Conservation (phyloP, 2,797 vertebrate genomes). For the Acanthurus tractus region DNA sequence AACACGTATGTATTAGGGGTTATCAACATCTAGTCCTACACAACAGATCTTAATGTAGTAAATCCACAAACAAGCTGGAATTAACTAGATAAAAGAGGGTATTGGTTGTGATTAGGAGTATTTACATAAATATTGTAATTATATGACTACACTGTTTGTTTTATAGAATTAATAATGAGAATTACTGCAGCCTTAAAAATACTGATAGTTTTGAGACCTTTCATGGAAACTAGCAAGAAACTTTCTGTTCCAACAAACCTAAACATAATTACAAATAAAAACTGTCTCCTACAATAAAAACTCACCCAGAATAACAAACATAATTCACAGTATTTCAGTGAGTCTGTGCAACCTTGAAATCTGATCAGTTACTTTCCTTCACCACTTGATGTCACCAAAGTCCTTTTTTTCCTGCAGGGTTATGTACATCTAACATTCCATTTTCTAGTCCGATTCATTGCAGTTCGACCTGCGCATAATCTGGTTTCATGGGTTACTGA, state of each 20-base stretch:
- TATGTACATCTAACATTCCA: neutral
- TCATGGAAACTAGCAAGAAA: neutral
- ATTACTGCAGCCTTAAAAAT: neutral
- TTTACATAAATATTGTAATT: neutral
- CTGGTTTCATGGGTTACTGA: neutral
- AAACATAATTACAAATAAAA: neutral
- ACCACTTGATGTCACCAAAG: slow-evolving; percentile 54
- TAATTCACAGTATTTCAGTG: too few species aligned
- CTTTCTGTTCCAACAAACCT: neutral
- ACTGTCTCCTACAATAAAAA: neutral
- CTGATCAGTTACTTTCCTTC: neutral
- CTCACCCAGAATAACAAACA: neutral
- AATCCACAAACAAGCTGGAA: too few species aligned
- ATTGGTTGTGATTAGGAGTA: neutral
- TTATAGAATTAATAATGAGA: neutral
- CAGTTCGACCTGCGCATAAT: neutral
- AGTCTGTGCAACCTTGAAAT: neutral
- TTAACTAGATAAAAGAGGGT: neutral
- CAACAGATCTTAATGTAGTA: too few species aligned
- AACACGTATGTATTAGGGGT: too few species aligned
- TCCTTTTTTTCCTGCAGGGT: fast-evolving
- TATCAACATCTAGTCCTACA: too few species aligned
- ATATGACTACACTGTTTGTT: neutral
- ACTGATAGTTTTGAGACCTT: neutral
- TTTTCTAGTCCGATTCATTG: neutral